Percentiles rank a stretch among this genome's conserved stretches.
These are phyloP conservation scores for Psittacara wagleri DNA, from an alignment of 2,113 vertebrate species.

Conservation along the genomic window DNA sequence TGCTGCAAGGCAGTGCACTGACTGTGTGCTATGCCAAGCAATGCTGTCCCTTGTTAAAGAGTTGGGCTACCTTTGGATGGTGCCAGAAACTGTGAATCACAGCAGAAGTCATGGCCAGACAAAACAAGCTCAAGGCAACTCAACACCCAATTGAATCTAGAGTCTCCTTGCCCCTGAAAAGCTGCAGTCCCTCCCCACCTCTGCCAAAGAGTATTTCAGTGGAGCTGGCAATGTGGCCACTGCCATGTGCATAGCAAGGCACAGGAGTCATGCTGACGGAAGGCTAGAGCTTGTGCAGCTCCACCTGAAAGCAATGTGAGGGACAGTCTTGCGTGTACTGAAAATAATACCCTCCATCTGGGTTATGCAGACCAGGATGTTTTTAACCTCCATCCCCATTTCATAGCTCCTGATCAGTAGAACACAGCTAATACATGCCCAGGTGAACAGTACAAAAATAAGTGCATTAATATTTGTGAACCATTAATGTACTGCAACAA, in stretches of 20 bases:
- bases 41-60: neutral
- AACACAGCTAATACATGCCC: neutral
- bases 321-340: neutral
- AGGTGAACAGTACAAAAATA: neutral
- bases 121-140: neutral
- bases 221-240: rapidly evolving
- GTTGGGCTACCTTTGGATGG: neutral
- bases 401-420: neutral
- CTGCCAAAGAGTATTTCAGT: neutral
- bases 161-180: neutral
- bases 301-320: neutral
- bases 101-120: neutral
- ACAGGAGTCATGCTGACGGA: neutral
- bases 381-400: neutral
- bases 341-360: neutral
- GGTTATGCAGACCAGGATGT: neutral
- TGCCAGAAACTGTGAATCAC: neutral
- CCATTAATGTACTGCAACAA: neutral
- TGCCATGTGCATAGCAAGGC: neutral
- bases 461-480: neutral
- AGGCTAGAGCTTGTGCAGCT: neutral
- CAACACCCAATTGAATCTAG: rapidly evolving
- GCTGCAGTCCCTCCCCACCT: neutral
- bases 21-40: neutral
- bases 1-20: neutral